Conservation (phyloP, 2,113 vertebrate species). For the Tringa solitaria region DNA sequence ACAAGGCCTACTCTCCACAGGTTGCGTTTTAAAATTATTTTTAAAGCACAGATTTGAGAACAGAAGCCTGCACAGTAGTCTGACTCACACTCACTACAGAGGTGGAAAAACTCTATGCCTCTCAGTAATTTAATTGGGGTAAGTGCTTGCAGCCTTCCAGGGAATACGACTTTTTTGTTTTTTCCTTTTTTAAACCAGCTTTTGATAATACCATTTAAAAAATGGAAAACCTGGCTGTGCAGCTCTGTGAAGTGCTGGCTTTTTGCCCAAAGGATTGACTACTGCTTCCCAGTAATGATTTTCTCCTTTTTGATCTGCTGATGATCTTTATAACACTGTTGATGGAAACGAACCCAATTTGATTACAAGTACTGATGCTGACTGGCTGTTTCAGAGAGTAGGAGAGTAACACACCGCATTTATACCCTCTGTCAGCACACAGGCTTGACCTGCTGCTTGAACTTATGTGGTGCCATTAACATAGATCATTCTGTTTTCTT, state of each 20-base stretch:
- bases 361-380: neutral
- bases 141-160: neutral
- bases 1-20: neutral
- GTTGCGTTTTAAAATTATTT: neutral
- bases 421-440: neutral
- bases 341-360: neutral
- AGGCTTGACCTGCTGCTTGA: neutral
- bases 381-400: neutral
- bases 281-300: neutral
- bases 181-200: neutral
- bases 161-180: neutral
- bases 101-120: neutral
- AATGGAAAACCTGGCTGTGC: neutral
- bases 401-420: neutral
- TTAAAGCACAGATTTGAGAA: neutral
- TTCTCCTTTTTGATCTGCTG: neutral
- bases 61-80: neutral
- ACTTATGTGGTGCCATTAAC: neutral
- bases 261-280: neutral
- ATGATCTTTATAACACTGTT: rapidly evolving
- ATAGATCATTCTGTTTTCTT: neutral
- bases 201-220: neutral
- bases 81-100: neutral
- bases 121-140: neutral
- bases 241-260: neutral